These are phyloP conservation scores for Drepana falcataria DNA, from an alignment of 2,888 invertebrate species.

Conservation along the genomic window DNA sequence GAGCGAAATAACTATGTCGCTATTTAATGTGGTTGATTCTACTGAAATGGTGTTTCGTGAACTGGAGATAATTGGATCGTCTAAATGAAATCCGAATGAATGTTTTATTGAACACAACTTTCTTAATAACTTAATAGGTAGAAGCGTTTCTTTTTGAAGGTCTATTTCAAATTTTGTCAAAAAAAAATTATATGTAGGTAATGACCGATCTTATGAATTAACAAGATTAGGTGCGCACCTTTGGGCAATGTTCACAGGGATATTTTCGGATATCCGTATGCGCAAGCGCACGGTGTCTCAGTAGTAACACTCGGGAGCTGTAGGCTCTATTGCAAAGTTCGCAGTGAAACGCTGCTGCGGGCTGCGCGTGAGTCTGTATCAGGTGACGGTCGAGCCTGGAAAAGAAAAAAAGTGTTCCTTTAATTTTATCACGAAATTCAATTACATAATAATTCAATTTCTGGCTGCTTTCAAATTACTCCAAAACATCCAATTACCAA, in stretches of 20 bases:
- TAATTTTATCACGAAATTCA: too few species aligned
- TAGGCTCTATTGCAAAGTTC: constrained; percentile 91
- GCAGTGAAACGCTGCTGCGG: constrained; percentile 88
- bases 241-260: constrained; percentile 94
- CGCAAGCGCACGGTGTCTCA: constrained; percentile 88
- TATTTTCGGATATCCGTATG: constrained; percentile 92
- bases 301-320: constrained; percentile 87
- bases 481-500: constrained; percentile 4
- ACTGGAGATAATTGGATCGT: too few species aligned
- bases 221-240: constrained; percentile 70
- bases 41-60: too few species aligned
- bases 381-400: constrained; percentile 91
- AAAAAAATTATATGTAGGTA: neutral
- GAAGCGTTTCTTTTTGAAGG: too few species aligned
- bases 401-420: constrained; percentile 19
- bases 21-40: too few species aligned
- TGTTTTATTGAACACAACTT: too few species aligned
- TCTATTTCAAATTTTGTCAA: too few species aligned
- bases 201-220: neutral
- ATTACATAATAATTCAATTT: too few species aligned
- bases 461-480: too few species aligned
- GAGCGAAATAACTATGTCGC: too few species aligned
- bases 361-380: constrained; percentile 87
- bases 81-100: too few species aligned
- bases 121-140: too few species aligned